Evolutionary conservation across 1,140 invertebrate species (phyloP), one percentile per base, ranked within the genome.

Genomic region (Phocides pigmalion): DNA sequence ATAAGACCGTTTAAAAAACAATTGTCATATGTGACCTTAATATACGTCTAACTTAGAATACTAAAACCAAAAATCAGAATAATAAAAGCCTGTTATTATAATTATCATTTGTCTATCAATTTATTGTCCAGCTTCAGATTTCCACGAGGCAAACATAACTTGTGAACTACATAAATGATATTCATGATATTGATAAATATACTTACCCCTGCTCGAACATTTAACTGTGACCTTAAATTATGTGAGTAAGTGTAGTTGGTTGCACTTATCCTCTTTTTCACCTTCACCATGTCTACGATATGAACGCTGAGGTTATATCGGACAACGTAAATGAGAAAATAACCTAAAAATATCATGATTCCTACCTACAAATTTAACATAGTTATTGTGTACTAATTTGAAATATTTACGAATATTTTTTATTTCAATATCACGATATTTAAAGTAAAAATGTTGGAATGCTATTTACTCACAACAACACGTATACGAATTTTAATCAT

Each of bases 261-360:
- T 51, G 39, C 37, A 61, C 8, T 3, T 16, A 16, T 42, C 59
- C 59, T 72, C 56, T 71, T 75, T 0, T 79, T 65, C 11, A 74
- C 59, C 28, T 84, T 74, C 2, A 82, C 75, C 80, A 90, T 89
- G 20, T 87, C 88, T 12, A 90, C 78, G 15, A 90, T 85, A 54
- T 90, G 88, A 0, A 90, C 88, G 66, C 86, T 87, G 14, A 90
- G 51, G 53, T 89, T 87, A 56, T 90, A 87, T n/a, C 87, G 79
- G 5, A 85, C 82, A 1, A 87, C 49, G 46, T 87, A 89, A 20
- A 83, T 75, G 6, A 89, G 51, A 66, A 89, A 90, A 59, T 90
- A 90, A 12, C 88, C 88, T 28, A 89, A 71, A 72, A 87, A 89
- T 75, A 90, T 89, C 84, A 90, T 87, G 16, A 87, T 62, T 53